Conservation (phyloP, 2,888 invertebrate species). For the Acrobasis consociella region DNA sequence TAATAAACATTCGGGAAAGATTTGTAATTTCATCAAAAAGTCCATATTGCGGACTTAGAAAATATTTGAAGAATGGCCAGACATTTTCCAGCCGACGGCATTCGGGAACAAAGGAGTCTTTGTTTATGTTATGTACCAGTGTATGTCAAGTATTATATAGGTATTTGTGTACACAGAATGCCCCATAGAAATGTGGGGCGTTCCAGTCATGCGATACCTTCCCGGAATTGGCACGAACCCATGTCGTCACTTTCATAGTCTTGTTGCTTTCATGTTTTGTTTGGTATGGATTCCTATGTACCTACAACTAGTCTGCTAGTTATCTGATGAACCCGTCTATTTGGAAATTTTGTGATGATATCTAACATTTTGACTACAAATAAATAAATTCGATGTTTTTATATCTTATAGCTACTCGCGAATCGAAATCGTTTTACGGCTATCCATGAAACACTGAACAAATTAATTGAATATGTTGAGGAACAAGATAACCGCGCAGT, state of each 20-base stretch:
- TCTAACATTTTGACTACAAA: too few relatives aligned
- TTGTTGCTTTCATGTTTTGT: not conserved
- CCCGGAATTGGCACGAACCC: constrained; percentile 9
- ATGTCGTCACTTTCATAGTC: constrained; percentile 1
- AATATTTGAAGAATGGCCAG: constrained; percentile 4
- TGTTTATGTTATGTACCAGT: constrained; percentile 7
- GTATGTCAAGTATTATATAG: not conserved
- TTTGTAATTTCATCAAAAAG: not conserved
- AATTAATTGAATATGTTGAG: too few relatives aligned
- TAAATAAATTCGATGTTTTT: too few relatives aligned
- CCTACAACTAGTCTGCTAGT: too few relatives aligned
- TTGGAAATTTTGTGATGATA: too few relatives aligned
- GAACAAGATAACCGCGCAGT: too few relatives aligned
- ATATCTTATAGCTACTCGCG: too few relatives aligned
- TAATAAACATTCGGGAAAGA: not conserved
- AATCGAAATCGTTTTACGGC: too few relatives aligned
- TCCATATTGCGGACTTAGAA: constrained; percentile 4
- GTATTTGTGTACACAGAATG: constrained; percentile 7
- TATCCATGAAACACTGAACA: too few relatives aligned
- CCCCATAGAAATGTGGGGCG: constrained; percentile 11
- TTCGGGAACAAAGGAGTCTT: constrained; percentile 7
- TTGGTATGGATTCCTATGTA: not conserved
- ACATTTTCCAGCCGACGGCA: not conserved
- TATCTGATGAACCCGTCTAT: too few relatives aligned
- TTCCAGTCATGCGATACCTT: constrained; percentile 10